Evolutionary conservation across 2,113 vertebrate species (phyloP).

Genomic region (Turnix velox): DNA sequence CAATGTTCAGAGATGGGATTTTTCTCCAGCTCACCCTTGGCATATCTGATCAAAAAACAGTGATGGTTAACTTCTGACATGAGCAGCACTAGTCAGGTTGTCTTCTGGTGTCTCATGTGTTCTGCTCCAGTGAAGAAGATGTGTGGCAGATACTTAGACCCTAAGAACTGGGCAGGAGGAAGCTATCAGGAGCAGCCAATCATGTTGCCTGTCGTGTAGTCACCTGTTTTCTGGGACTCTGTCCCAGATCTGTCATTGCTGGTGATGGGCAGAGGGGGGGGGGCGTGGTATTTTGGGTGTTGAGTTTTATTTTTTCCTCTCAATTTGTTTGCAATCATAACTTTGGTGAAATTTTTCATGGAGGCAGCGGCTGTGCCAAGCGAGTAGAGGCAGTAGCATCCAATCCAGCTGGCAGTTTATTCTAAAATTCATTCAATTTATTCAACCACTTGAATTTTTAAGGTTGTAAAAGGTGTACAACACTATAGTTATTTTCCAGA

Average conservation of each 20-base stretch:
- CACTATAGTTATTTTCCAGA: not conserved
- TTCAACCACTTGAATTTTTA: not conserved
- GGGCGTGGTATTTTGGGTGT: not conserved
- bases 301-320: fast-evolving
- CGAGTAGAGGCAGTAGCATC: not conserved
- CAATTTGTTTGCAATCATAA: not conserved
- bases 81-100: not conserved
- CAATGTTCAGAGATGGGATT: not conserved
- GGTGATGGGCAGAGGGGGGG: fast-evolving
- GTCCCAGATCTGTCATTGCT: not conserved
- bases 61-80: not conserved
- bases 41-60: not conserved
- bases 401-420: not conserved
- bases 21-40: not conserved
- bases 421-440: not conserved
- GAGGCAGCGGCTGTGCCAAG: not conserved
- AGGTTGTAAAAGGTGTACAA: not conserved
- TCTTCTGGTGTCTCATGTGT: fast-evolving
- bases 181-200: fast-evolving
- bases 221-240: not conserved
- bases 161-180: not conserved
- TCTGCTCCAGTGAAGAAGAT: not conserved
- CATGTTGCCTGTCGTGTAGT: fast-evolving
- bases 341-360: not conserved
- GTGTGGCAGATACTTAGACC: fast-evolving